Evolutionary conservation across 1,140 invertebrate genomes (phyloP).

Genomic region (Muscidifurax raptorellus): DNA sequence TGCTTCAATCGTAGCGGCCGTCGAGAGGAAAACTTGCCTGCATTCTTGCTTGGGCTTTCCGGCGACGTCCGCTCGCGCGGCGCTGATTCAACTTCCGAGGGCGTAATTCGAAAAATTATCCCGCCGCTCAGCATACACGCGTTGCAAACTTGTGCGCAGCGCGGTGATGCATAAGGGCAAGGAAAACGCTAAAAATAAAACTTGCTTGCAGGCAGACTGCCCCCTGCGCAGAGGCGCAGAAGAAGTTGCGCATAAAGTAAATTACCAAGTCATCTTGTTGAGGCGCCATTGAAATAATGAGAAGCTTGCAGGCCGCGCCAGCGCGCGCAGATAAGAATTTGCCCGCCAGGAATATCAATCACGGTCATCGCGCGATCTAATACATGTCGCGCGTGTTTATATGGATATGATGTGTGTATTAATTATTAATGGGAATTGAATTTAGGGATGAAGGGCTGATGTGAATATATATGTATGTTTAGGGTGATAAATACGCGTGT

Average conservation of each 20-base stretch:
- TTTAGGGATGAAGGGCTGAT: not conserved
- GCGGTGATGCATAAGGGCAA: not conserved
- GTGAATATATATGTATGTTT: not conserved
- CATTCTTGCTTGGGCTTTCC: not conserved
- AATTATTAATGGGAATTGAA: not conserved
- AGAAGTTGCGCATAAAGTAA: not conserved
- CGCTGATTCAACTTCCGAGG: not conserved
- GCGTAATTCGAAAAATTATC: constrained; percentile 30
- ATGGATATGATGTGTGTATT: not conserved
- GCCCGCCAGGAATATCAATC: constrained; percentile 14
- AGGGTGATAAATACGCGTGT: no score
- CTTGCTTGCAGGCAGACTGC: not conserved
- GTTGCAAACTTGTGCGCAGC: no score
- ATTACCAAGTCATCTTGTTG: constrained; percentile 40
- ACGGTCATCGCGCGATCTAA: not conserved
- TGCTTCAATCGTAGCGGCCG: not conserved
- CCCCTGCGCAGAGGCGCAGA: not conserved
- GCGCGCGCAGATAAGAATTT: not conserved
- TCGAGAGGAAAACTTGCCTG: not conserved
- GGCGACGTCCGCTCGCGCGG: no score
- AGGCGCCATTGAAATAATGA: constrained; percentile 5
- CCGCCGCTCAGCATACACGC: not conserved
- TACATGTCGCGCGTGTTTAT: not conserved
- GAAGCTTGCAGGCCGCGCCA: not conserved
- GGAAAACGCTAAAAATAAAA: constrained; percentile 23